phyloP scores from a whole-genome alignment of 2,888 invertebrate species.

The Arrhopalites spinosus region DNA sequence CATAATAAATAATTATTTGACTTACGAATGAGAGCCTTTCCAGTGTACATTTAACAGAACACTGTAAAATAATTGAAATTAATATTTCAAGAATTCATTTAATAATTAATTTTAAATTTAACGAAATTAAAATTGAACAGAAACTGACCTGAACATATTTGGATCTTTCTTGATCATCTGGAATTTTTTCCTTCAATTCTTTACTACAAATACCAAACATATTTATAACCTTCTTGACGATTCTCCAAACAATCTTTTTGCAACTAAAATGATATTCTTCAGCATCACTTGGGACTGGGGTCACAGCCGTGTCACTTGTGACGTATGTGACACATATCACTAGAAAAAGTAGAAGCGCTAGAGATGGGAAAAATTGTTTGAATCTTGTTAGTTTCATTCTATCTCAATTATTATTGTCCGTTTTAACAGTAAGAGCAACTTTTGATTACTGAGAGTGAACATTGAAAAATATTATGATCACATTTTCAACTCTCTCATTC shows the following conservation, averaged over 20 bases:
- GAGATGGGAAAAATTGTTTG: background rate
- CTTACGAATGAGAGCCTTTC: constrained; percentile 17
- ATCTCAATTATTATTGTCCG: no score
- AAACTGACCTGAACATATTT: constrained; percentile 33
- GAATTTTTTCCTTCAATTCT: constrained; percentile 39
- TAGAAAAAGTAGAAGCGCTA: background rate
- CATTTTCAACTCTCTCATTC: no score
- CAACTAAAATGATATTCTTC: constrained; percentile 43
- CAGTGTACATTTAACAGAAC: constrained; percentile 33
- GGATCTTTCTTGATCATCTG: constrained; percentile 36
- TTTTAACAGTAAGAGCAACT: no score
- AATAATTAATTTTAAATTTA: background rate
- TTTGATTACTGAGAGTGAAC: no score
- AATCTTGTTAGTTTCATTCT: background rate
- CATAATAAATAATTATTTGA: no score
- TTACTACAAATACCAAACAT: constrained; percentile 41
- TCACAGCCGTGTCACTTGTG: background rate
- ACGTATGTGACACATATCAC: background rate
- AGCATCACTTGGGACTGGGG: background rate
- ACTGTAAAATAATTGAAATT: constrained; percentile 26
- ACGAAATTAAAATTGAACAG: background rate
- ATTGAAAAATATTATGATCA: no score
- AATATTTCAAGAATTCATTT: no score
- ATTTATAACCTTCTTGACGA: constrained; percentile 45
- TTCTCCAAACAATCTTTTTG: constrained; percentile 44